Evolutionary conservation across 1,140 invertebrate genomes (phyloP).

Genomic region (Oedothorax gibbosus): DNA sequence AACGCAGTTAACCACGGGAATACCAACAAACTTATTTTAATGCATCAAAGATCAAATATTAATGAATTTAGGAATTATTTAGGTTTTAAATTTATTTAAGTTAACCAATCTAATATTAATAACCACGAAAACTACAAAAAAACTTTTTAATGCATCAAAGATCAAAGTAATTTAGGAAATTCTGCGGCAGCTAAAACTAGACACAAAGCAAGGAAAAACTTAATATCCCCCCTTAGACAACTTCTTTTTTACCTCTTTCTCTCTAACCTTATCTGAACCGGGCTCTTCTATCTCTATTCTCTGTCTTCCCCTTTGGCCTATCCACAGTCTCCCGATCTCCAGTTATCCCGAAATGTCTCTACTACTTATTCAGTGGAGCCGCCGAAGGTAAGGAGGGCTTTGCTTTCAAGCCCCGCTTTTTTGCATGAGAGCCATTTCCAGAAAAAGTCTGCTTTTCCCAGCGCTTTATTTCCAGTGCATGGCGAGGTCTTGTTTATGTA

Average conservation of each 20-base stretch:
- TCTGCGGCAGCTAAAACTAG: too few species aligned
- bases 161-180: too few species aligned
- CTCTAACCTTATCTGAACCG: slow-evolving; percentile 22
- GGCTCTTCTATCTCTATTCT: slow-evolving; percentile 32
- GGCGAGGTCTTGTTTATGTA: neutral
- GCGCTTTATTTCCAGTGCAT: slow-evolving; percentile 17
- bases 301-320: neutral
- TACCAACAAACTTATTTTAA: too few species aligned
- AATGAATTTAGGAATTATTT: too few species aligned
- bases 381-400: slow-evolving; percentile 67
- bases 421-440: neutral
- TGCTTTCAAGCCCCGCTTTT: neutral
- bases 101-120: too few species aligned
- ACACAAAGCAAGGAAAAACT: too few species aligned
- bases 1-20: too few species aligned
- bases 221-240: too few species aligned
- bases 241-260: neutral
- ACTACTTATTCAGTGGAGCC: slow-evolving; percentile 94
- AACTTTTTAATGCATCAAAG: too few species aligned
- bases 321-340: slow-evolving; percentile 92
- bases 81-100: too few species aligned
- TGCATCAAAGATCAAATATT: too few species aligned
- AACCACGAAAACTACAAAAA: too few species aligned
- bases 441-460: neutral
- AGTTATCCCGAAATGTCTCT: slow-evolving; percentile 95